Evolutionary conservation across 2,888 invertebrate species (phyloP), one percentile per base, ranked within the genome.

Genomic region (Chloromyia formosa): DNA sequence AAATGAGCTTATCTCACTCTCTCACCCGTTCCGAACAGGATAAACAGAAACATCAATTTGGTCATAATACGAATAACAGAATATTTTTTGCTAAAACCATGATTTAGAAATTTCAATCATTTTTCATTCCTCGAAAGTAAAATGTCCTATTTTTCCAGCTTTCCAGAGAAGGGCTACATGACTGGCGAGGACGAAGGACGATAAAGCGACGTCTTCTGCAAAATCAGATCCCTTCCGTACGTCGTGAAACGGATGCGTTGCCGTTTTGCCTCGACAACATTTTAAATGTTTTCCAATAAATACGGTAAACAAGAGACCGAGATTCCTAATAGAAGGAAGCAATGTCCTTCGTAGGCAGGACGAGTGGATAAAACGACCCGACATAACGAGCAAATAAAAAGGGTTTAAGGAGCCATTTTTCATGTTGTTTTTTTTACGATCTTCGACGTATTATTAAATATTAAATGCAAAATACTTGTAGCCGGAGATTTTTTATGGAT

Each of bases 391-490:
- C 7, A 4, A 35, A 35, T 35, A 35, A 35, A 35, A 49, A 49
- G 49, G 49, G 49, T 49, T 49, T 49, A 49, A 49, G 49, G 49
- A 49, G 14, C 10, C 62, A 40, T 62, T 40, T 62, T n/a, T 40
- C 27, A 16, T 1, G 27, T 35, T 35, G 27, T 4, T 42, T 42
- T 45, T 66, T 66, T 66, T 66, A 66, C 45, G 66, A 49, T 66
- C 66, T 45, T 22, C 45, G 45, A 20, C 49, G 66, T 35, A 66
- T 66, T 66, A 66, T 66, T 49, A 66, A 66, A 66, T 66, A 66
- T 66, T 66, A 66, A 66, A 66, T 22, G 49, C 45, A 49, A 66
- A 66, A 35, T 35, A n/a, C 18, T 66, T 20, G 66, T 22, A 45
- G 40, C 40, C 45, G 45, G 14, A 49, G 45, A 16, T 66, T 62